Percentiles rank a stretch among this genome's conserved stretches.
phyloP scores from a whole-genome alignment of 2,888 invertebrate species.

The Digitonthophagus gazella region DNA sequence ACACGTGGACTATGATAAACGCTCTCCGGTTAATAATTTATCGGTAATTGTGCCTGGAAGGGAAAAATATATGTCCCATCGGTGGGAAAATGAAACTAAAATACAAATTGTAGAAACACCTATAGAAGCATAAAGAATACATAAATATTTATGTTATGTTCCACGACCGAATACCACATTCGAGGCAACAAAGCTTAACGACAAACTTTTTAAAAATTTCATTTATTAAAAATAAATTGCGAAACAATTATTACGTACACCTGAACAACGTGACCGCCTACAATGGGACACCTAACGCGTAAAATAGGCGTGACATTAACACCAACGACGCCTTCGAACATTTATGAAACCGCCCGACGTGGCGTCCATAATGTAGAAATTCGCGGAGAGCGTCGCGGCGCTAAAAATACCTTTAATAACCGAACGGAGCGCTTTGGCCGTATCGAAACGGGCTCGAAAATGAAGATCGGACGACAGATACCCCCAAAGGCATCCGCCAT shows the following conservation, averaged over 20 bases:
- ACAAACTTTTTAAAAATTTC: no score
- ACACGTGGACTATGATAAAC: constrained; percentile 29
- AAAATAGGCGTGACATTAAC: not conserved
- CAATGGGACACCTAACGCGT: not conserved
- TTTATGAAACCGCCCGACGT: not conserved
- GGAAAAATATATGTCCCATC: no score
- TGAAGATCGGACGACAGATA: constrained; percentile 24
- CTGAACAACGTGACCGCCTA: no score
- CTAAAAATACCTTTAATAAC: not conserved
- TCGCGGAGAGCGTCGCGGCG: not conserved
- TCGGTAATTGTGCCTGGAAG: constrained; percentile 17
- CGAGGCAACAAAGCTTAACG: no score
- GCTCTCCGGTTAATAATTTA: constrained; percentile 14
- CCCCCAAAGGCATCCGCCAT: constrained; percentile 19
- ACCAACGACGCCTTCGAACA: no score
- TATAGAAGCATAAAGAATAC: not conserved
- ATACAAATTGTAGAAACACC: no score
- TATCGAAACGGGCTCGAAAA: constrained; percentile 21
- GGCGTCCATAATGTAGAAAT: not conserved
- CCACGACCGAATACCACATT: no score
- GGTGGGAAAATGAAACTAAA: no score
- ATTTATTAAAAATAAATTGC: no score
- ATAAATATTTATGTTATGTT: no score
- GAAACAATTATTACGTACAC: no score
- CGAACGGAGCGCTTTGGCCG: not conserved